Evolutionary conservation across 92 coral and sea anemone species (phyloP).

Genomic region (Epizoanthus ramosus): DNA sequence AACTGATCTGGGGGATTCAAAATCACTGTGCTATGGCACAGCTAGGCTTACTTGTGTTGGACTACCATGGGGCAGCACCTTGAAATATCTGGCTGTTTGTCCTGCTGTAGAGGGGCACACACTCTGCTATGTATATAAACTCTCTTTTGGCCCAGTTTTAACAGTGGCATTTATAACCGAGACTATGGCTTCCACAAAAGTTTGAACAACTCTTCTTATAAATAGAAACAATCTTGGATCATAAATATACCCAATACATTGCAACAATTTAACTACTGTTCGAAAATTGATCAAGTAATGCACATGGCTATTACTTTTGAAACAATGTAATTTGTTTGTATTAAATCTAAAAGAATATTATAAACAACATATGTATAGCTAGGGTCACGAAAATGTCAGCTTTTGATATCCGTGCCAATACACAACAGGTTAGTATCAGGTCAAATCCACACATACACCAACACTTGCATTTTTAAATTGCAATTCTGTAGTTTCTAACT

Average conservation of each 20-base stretch:
- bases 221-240: no score
- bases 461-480: no score
- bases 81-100: conserved; percentile 40
- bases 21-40: conserved; percentile 18
- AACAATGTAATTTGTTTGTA: background rate
- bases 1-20: conserved; percentile 14
- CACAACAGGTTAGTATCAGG: no score
- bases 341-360: no score
- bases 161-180: background rate
- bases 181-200: no score
- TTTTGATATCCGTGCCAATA: background rate
- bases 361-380: background rate
- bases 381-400: background rate
- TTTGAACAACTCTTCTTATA: no score
- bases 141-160: background rate
- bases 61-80: conserved; percentile 39
- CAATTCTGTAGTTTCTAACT: no score
- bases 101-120: conserved; percentile 40
- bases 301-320: background rate
- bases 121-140: background rate
- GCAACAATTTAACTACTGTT: no score
- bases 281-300: no score
- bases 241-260: no score
- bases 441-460: no score
- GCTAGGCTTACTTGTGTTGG: conserved; percentile 51